Evolutionary conservation across 2,888 invertebrate species (phyloP).

Genomic region (Stenichneumon culpator): DNA sequence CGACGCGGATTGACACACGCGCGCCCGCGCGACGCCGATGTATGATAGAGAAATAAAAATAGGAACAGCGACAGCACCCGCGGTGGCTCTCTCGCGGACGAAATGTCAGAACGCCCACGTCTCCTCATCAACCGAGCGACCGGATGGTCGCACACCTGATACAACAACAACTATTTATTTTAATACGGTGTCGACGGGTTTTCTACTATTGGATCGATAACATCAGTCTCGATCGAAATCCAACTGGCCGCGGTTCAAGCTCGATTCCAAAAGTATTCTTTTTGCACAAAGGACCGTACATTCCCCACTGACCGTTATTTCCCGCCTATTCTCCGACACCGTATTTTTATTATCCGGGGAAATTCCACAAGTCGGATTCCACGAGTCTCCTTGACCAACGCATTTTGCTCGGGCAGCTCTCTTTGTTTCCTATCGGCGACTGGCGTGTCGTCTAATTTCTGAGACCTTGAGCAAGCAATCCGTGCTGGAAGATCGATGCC

Average conservation of each 20-base stretch:
- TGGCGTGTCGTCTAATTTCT: conserved; percentile 31
- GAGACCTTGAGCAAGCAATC: conserved; percentile 70
- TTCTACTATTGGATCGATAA: not conserved
- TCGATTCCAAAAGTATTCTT: not conserved
- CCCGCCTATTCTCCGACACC: not conserved
- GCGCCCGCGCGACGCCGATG: conserved; percentile 67
- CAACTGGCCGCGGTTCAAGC: not conserved
- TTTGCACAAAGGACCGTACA: no score
- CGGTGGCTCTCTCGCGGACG: conserved; percentile 52
- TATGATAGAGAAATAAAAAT: conserved; percentile 74
- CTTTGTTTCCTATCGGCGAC: conserved; percentile 56
- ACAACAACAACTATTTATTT: conserved; percentile 58
- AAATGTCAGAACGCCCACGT: conserved; percentile 68
- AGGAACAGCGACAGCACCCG: conserved; percentile 61
- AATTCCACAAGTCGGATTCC: conserved; percentile 48
- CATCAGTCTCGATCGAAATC: conserved; percentile 20
- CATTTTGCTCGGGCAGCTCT: conserved; percentile 19
- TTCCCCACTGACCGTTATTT: not conserved
- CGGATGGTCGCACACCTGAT: conserved; percentile 71
- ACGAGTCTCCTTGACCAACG: conserved; percentile 13
- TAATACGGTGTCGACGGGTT: not conserved
- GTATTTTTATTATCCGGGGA: conserved; percentile 56
- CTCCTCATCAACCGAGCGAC: conserved; percentile 58
- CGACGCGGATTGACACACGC: conserved; percentile 65
- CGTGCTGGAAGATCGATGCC: conserved; percentile 68